Conservation (phyloP, 2,113 vertebrate genomes). For the Eurypyga helias region DNA sequence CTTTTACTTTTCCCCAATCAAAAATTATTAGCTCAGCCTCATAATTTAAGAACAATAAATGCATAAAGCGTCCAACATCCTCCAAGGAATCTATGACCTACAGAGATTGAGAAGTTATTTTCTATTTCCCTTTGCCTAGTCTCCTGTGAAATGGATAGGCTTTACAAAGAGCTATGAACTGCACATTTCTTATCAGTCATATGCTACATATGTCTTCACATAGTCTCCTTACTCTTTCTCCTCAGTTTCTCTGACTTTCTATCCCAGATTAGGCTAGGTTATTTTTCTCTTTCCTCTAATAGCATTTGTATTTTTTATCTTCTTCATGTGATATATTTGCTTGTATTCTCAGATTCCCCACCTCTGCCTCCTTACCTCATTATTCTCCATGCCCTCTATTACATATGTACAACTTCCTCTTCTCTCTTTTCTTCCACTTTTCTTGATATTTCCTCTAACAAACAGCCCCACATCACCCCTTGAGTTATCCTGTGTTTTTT, state of each 20-base stretch:
- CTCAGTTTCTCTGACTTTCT: not conserved
- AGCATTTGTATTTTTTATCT: not conserved
- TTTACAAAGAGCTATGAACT: not conserved
- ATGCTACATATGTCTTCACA: not conserved
- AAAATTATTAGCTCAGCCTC: not conserved
- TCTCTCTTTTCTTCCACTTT: not conserved
- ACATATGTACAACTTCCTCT: not conserved
- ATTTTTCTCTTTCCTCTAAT: not conserved
- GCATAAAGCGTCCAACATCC: not conserved
- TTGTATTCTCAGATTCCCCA: not conserved
- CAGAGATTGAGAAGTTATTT: not conserved
- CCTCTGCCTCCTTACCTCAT: not conserved
- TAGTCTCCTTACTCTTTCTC: not conserved
- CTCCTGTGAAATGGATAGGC: not conserved
- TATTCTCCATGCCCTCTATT: not conserved
- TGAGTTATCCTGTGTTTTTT: rapidly evolving
- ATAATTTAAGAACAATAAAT: not conserved
- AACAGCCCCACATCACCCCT: not conserved
- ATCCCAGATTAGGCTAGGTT: not conserved
- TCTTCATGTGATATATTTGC: not conserved
- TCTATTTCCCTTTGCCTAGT: not conserved
- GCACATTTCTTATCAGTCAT: not conserved
- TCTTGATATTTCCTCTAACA: not conserved
- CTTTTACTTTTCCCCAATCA: not conserved
- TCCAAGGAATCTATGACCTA: not conserved